Conservation (phyloP, 2,113 vertebrate species). For the Dasyprocta punctata region DNA sequence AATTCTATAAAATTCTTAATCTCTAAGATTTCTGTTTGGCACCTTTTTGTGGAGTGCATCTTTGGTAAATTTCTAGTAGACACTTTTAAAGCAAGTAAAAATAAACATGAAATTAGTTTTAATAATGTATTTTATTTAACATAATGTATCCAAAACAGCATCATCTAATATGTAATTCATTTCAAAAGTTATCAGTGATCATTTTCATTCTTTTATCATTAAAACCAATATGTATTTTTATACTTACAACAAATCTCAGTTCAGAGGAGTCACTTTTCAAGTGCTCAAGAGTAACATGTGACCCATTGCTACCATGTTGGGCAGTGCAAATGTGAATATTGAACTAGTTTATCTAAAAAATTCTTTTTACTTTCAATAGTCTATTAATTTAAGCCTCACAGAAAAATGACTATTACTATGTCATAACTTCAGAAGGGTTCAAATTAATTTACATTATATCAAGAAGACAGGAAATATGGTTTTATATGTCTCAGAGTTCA, state of each 20-base stretch:
- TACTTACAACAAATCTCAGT: neutral
- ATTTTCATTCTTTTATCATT: neutral
- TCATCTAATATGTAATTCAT: neutral
- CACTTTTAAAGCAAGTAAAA: neutral
- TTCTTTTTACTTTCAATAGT: neutral
- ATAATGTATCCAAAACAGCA: neutral
- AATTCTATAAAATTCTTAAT: neutral
- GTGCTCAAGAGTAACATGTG: neutral
- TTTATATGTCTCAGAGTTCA: neutral
- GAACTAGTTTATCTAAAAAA: neutral
- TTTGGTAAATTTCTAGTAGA: neutral
- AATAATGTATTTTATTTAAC: neutral
- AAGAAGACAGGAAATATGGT: neutral
- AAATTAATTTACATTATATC: neutral
- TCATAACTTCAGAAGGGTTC: conserved; percentile 12
- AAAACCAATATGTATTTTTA: neutral
- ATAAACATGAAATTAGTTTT: neutral
- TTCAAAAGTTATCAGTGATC: neutral
- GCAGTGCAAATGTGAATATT: neutral
- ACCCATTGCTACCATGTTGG: neutral
- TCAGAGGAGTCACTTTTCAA: neutral
- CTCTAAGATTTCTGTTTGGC: neutral
- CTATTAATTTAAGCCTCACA: neutral
- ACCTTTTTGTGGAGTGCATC: neutral
- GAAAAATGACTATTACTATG: neutral